phyloP scores from a whole-genome alignment of 1,140 invertebrate genomes.

The Frieseomelitta varia region DNA sequence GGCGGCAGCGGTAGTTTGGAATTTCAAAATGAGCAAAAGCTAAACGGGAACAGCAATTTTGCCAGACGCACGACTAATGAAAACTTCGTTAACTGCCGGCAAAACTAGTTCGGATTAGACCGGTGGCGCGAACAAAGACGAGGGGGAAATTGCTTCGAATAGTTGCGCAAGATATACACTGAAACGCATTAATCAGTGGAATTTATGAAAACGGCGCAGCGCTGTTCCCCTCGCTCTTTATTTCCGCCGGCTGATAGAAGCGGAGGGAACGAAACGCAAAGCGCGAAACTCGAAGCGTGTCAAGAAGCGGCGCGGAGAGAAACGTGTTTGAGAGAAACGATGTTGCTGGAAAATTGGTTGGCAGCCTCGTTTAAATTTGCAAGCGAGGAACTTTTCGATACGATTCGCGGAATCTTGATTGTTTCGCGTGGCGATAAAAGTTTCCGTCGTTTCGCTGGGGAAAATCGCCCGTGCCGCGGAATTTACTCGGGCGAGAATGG shows the following conservation, averaged over 20 bases:
- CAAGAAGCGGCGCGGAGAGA: neutral
- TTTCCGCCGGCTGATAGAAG: neutral
- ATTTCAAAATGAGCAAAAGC: conserved; percentile 47
- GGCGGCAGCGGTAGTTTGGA: neutral
- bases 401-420: conserved; percentile 23
- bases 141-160: conserved; percentile 33
- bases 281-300: neutral
- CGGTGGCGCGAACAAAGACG: conserved; percentile 31
- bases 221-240: neutral
- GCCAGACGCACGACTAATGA: conserved; percentile 38
- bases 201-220: conserved; percentile 26
- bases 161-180: conserved; percentile 34
- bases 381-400: conserved; percentile 14
- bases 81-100: conserved; percentile 42
- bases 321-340: neutral
- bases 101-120: conserved; percentile 50
- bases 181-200: conserved; percentile 37
- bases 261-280: neutral
- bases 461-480: neutral
- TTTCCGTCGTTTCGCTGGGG: neutral
- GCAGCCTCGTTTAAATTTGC: conserved; percentile 8
- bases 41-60: conserved; percentile 50
- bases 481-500: conserved; percentile 2
- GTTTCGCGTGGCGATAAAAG: conserved; percentile 34
- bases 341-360: neutral